Conservation (phyloP, 2,797 vertebrate genomes). For the Anguilla obscura region DNA sequence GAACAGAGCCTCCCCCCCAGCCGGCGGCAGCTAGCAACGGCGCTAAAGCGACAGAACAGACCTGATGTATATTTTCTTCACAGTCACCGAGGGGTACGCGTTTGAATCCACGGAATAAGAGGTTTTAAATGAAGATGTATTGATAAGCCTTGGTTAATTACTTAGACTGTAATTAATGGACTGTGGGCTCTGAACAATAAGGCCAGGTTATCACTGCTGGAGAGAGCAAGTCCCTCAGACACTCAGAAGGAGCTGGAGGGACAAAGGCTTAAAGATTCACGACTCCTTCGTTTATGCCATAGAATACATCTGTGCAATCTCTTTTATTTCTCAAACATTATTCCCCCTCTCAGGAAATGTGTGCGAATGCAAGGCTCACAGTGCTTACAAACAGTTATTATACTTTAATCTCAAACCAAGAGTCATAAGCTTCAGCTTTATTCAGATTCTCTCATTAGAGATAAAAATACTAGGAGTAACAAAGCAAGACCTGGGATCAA, state of each 20-base stretch:
- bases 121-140: background rate
- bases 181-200: background rate
- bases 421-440: background rate
- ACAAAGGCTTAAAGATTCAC: background rate
- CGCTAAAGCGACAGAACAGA: background rate
- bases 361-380: background rate
- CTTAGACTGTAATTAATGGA: background rate
- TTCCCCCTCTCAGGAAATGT: background rate
- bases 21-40: background rate
- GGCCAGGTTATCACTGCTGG: background rate
- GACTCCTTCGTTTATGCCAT: background rate
- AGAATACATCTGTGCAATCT: background rate
- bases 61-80: background rate
- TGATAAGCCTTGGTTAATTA: background rate
- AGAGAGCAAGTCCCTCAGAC: background rate
- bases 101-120: background rate
- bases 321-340: too few species aligned
- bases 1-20: background rate
- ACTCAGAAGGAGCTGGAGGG: background rate
- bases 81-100: background rate
- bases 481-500: background rate
- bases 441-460: background rate
- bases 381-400: background rate
- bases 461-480: background rate
- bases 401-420: constrained; percentile 8